A percentile compares a stretch with the other conserved stretches of the same genome.
These are phyloP conservation scores for Hypomesus transpacificus DNA, from an alignment of 2,113 vertebrate species.

Conservation along the genomic window DNA sequence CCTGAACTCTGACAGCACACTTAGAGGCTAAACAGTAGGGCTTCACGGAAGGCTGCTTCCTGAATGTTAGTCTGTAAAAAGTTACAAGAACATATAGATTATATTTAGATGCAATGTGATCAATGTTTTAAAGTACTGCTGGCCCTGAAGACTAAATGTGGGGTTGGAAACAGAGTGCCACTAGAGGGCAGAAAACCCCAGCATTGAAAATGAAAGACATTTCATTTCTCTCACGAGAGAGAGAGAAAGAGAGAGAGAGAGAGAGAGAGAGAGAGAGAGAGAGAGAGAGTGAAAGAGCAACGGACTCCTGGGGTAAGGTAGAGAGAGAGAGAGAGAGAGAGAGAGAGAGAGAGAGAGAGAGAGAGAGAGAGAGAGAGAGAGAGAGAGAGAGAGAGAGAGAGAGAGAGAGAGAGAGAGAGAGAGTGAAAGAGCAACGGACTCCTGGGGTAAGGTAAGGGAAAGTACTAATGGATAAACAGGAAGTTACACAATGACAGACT, in stretches of 20 bases:
- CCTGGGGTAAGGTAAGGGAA: constrained; percentile 4
- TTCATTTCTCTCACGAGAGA: too few relatives aligned
- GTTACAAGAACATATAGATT: too few relatives aligned
- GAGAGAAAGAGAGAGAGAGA: not conserved
- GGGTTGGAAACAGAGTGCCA: too few relatives aligned
- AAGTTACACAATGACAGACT: constrained; percentile 42
- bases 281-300: not conserved
- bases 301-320: not conserved
- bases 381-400: not conserved
- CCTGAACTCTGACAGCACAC: too few relatives aligned
- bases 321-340: not conserved
- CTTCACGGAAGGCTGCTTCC: too few relatives aligned
- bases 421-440: not conserved
- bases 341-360: not conserved
- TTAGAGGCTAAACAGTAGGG: too few relatives aligned
- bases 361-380: not conserved
- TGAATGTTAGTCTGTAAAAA: too few relatives aligned
- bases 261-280: not conserved
- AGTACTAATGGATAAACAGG: constrained; percentile 26
- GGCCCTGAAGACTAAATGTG: too few relatives aligned
- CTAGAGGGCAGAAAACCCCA: too few relatives aligned
- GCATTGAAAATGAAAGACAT: not conserved
- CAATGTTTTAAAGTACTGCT: too few relatives aligned
- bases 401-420: not conserved
- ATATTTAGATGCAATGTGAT: too few relatives aligned